Base-by-base conservation (phyloP, 2,888 invertebrate species). In the Auanema sp. region DNA sequence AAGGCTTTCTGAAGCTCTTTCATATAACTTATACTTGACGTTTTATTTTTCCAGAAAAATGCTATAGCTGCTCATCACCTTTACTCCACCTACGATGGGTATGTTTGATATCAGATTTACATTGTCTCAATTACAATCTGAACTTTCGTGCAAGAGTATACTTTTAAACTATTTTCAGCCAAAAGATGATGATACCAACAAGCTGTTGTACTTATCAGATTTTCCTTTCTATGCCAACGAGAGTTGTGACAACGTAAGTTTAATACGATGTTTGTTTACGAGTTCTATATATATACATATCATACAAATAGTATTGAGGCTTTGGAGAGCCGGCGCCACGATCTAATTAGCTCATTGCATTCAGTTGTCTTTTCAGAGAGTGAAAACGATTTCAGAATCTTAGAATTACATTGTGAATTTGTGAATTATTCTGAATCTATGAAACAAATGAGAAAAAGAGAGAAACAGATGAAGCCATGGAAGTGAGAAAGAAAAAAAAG, bases 11-110 rank as follows among this genome's bases (percentile, higher is more conserved):
- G 33, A 33, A 33, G 4, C 33, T 33, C 33, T 33, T 8, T 33
- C 33, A 33, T 33, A 33, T 33, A 33, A 33, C 33, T 52, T 16
- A 16, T 5, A 33, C 8, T 11, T 12, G 25, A 23, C 4, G 2
- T 12, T 1, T 55, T 14, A 1, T 40, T 10, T 23, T 71, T 76
- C 60, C 69, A 76, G 77, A 64, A 1, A 72, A 77, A 63, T 78
- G 78, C 69, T 78, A 78, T 68, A 74, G 73, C 52, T 78, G 78
- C 60, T 76, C 75, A 1, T 78, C 78, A 10, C 68, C 71, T 1
- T 63, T 72, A 59, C 61, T 78, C 42, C 66, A 74, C 24, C 57
- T 69, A 16, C 58, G 74, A 68, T 78, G 78, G 77, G 76, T 76
- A 12, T 47, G 75, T 55, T 11, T 8, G n/a, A n/a, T n/a, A n/a